Conservation (phyloP, 2,797 vertebrate genomes). For the Takifugu ocellatus region DNA sequence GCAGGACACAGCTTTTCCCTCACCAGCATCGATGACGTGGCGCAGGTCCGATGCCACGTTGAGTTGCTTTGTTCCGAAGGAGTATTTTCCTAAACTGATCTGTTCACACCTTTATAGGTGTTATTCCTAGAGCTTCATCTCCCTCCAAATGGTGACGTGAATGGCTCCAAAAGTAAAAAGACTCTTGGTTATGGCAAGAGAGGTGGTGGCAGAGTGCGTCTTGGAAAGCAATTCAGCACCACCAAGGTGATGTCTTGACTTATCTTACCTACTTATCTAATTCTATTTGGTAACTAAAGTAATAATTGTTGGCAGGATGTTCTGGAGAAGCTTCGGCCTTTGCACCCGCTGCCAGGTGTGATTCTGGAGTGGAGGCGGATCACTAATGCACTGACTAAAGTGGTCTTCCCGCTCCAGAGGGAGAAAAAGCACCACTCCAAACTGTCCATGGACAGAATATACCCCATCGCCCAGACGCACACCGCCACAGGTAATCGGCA, state of each 20-base stretch:
- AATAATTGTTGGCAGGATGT: slow-evolving; percentile 77
- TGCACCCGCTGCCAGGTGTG: slow-evolving; percentile 90
- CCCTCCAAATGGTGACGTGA: slow-evolving; percentile 85
- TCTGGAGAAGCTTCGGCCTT: slow-evolving; percentile 86
- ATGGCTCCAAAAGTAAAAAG: slow-evolving; percentile 81
- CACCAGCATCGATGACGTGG: slow-evolving; percentile 89
- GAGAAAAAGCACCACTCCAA: slow-evolving; percentile 80
- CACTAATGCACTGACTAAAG: slow-evolving; percentile 93
- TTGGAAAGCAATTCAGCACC: slow-evolving; percentile 90
- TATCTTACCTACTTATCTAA: too few relatives aligned
- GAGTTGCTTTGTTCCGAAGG: background rate
- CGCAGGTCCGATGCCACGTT: slow-evolving; percentile 77
- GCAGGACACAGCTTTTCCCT: slow-evolving; percentile 93
- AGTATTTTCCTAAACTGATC: background rate
- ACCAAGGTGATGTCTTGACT: slow-evolving; percentile 80
- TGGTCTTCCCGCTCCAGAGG: slow-evolving; percentile 91
- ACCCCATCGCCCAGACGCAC: slow-evolving; percentile 88
- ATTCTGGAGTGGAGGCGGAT: slow-evolving; percentile 97
- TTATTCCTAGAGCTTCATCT: slow-evolving; percentile 93
- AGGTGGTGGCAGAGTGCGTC: slow-evolving; percentile 63
- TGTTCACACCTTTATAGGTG: slow-evolving; percentile 64
- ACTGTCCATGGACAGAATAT: slow-evolving; percentile 91
- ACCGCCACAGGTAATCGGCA: slow-evolving; percentile 86
- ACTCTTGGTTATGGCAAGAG: slow-evolving; percentile 89
- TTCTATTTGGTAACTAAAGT: slow-evolving; percentile 3